Base-by-base conservation (phyloP, 1,140 invertebrate genomes). In the Sinonovacula constricta region DNA sequence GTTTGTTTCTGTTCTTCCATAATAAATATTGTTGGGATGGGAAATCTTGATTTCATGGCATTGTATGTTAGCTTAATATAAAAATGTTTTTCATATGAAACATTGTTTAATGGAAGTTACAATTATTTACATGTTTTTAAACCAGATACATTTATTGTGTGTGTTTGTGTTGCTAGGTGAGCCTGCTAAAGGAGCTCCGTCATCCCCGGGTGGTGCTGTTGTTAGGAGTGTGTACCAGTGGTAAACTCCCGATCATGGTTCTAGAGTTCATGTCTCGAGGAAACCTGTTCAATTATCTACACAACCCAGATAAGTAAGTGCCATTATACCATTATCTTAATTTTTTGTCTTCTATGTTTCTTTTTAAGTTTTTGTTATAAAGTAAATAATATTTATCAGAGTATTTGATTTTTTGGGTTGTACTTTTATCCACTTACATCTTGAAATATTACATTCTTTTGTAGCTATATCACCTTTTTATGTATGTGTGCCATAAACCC, bases 141-240 rank as follows among this genome's bases (percentile, higher is more conserved):
- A n/a, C n/a, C n/a, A n/a, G n/a, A n/a, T n/a, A n/a, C n/a, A n/a
- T n/a, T n/a, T n/a, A n/a, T n/a, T n/a, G n/a, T n/a, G n/a, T n/a
- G n/a, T 57, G 15, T 57, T 57, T 26, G 18, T 12, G 10, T 14
- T 57, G 67, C 0, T 60, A 90, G 88, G 88, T 90, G 56, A 88
- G 84, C 54, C 60, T 90, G 24, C 71, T 90, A 70, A 83, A 82
- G 33, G 88, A 89, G 24, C 67, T 90, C 30, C 80, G 82, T 14
- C 88, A 90, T 72, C 88, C 88, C 0, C 67, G 86, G 5, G 87
- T 90, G 15, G 88, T 89, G 22, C 69, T 85, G 28, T 74, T 90
- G 51, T 75, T 90, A n/a, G 88, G 88, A 30, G 87, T 89, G 0
- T 87, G 86, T 72, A 88, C 82, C 22, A 69, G 69, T 7, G 63